phyloP scores from a whole-genome alignment of 2,797 vertebrate species.

The Gymnoscopelus braueri region DNA sequence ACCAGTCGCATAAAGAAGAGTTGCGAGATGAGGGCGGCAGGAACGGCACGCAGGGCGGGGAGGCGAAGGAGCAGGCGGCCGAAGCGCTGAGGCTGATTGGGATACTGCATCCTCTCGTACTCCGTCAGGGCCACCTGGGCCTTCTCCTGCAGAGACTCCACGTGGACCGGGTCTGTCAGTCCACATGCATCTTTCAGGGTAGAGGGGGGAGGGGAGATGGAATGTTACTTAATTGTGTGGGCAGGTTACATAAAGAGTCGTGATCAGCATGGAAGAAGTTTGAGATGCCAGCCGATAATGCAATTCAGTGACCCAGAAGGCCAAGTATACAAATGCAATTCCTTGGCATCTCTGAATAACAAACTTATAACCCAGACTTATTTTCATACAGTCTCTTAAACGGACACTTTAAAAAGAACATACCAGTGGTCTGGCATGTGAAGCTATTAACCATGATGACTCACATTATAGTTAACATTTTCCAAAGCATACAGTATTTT shows the following conservation, averaged over 20 bases:
- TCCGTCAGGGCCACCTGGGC: slow-evolving; percentile 94
- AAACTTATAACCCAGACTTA: no score
- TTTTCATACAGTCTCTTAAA: no score
- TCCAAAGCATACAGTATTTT: no score
- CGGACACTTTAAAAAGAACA: neutral
- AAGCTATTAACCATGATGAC: no score
- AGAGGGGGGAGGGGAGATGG: slow-evolving; percentile 28
- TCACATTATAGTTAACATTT: no score
- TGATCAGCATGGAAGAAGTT: slow-evolving; percentile 51
- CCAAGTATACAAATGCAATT: slow-evolving; percentile 21
- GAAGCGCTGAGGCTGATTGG: slow-evolving; percentile 91
- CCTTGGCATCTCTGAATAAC: neutral
- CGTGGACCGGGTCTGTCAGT: slow-evolving; percentile 90
- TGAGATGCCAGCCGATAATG: slow-evolving; percentile 32
- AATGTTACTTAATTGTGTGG: slow-evolving; percentile 63
- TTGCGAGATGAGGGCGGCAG: slow-evolving; percentile 92
- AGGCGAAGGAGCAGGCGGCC: slow-evolving; percentile 90
- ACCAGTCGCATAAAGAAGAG: slow-evolving; percentile 97
- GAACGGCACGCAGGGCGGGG: slow-evolving; percentile 90
- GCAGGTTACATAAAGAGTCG: slow-evolving; percentile 70
- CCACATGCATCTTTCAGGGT: slow-evolving; percentile 88
- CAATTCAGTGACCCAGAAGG: slow-evolving; percentile 26
- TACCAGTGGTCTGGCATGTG: neutral
- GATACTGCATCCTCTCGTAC: slow-evolving; percentile 92
- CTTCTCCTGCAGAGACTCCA: slow-evolving; percentile 95